Conservation (phyloP, 2,113 vertebrate species). For the Engraulis encrasicolus region DNA sequence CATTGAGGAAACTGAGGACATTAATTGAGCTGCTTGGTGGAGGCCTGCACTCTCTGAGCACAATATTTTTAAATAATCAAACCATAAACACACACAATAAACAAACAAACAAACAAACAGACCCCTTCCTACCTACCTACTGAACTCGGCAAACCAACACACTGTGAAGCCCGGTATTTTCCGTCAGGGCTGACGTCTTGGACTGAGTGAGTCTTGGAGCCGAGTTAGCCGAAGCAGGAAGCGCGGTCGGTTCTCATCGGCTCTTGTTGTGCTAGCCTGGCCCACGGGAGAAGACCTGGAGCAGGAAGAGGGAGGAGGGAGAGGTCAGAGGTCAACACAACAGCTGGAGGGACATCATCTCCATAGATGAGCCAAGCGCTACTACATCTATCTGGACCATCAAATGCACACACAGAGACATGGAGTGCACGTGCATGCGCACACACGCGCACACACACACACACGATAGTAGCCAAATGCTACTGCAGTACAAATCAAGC, state of each 20-base stretch:
- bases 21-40: too few species aligned
- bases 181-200: neutral
- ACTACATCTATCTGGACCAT: neutral
- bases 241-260: neutral
- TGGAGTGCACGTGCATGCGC: too few species aligned
- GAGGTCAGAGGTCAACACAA: neutral
- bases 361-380: neutral
- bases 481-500: too few species aligned
- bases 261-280: neutral
- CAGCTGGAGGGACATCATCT: constrained; percentile 6
- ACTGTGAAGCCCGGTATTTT: neutral
- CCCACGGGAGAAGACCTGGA: constrained; percentile 9
- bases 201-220: neutral
- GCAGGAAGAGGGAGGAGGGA: constrained; percentile 13
- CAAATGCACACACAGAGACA: neutral
- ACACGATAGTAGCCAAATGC: too few species aligned
- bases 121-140: constrained; percentile 3
- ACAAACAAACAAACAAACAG: neutral
- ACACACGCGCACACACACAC: neutral
- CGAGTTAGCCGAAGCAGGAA: neutral
- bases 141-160: neutral
- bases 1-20: too few species aligned
- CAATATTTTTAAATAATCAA: too few species aligned
- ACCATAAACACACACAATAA: neutral
- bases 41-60: too few species aligned